Base-by-base conservation (phyloP, 53 echinoderm and acorn worm genomes). In the Hippasteria phrygiana region DNA sequence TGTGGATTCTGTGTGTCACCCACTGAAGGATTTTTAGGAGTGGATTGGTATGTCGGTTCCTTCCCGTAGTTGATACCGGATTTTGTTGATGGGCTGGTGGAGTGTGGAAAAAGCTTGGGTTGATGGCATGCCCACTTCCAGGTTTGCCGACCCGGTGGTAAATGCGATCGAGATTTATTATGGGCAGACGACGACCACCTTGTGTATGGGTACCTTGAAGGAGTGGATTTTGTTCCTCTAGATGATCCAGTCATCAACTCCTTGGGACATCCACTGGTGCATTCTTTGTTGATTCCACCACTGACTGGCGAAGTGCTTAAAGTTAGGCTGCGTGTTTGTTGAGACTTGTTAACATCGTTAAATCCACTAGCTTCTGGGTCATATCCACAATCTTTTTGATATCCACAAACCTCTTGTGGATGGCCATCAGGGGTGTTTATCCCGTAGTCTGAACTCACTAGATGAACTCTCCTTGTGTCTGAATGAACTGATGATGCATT, bases 121-220 rank as follows among this genome's bases (percentile, higher is more conserved):
- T 35, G 85, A 64, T 69, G 70, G 17, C 71, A 71, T 18, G 46
- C 35, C 85, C 85, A 85, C 37, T 38, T 16, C 85, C 85, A 85
- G 10, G 69, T 29, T 34, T 69, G 51, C 39, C 85, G 85, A 36
- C 36, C 59, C 59, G 38, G 24, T 56, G 79, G 56, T 1, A 46
- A 34, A 56, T 62, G n/a, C 42, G 33, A n/a, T 55, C 38, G 56
- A 20, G 38, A 13, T 8, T 56, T 79, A 0, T 79, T 35, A n/a
- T 39, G 37, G 36, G 33, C 59, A 38, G 38, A 39, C 0, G 40
- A 55, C 36, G 41, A 26, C 79, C 62, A 79, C 59, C 46, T 56
- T n/a, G 45, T 82, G 45, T 65, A 29, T 28, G 66, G 64, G 32
- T 33, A 27, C 46, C 65, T 64, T 5, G 48, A 1, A 64, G 63